phyloP scores from a whole-genome alignment of 1,140 invertebrate species.

The Heterodera schachtii region DNA sequence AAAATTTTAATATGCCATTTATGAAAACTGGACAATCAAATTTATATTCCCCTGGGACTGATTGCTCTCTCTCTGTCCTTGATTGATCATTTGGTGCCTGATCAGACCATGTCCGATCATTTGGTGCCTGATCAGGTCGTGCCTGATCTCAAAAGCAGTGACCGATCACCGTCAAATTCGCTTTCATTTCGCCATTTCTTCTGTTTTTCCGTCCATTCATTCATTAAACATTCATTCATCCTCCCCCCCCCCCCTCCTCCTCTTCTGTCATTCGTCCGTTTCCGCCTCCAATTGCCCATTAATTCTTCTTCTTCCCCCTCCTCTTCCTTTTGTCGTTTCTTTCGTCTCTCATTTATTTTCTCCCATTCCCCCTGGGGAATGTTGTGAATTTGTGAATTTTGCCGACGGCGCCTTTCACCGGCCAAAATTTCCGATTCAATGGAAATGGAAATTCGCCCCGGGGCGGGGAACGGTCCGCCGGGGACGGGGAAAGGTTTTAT shows the following conservation, averaged over 20 bases:
- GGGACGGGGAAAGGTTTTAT: not conserved
- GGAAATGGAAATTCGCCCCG: not conserved
- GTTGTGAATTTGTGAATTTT: not conserved
- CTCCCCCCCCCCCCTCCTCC: too few species aligned
- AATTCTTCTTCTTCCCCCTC: not conserved
- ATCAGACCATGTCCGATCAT: too few species aligned
- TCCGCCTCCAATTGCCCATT: constrained; percentile 1
- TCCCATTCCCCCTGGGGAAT: not conserved
- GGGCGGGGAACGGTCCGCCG: not conserved
- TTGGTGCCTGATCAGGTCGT: too few species aligned
- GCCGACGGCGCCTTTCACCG: not conserved
- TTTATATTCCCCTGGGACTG: too few species aligned
- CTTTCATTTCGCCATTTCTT: too few species aligned
- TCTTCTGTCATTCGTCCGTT: not conserved
- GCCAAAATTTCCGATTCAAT: constrained; percentile 6
- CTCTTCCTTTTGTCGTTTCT: not conserved
- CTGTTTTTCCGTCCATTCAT: not conserved
- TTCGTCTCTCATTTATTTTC: not conserved
- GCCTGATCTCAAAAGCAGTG: too few species aligned
- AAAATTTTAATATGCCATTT: too few species aligned
- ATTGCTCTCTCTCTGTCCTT: too few species aligned
- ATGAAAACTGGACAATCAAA: too few species aligned
- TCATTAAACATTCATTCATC: not conserved
- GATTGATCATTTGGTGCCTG: too few species aligned
- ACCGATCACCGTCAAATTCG: too few species aligned